Base-by-base conservation (phyloP, 2,888 invertebrate genomes). In the Ectemnius cavifrons region DNA sequence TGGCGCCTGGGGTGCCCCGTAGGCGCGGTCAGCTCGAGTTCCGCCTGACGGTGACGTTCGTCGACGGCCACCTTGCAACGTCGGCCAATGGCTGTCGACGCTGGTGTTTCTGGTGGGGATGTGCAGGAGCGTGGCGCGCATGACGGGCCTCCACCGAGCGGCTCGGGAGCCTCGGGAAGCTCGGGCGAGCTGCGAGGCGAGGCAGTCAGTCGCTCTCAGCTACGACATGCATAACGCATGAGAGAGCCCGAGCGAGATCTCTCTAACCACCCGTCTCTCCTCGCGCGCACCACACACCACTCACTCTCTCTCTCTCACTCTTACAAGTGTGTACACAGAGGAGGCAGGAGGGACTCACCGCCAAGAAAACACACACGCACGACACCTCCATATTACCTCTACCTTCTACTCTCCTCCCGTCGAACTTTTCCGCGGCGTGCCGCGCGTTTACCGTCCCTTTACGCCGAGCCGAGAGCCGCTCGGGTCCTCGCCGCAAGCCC, bases 191-290 rank as follows among this genome's bases (percentile, higher is more conserved):
- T 87, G 86, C 85, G 87, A 88, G 88, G 87, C 90, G 86, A 90
- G 88, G 92, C 91, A 90, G 89, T 89, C 89, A 91, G 92, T 92
- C 92, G 92, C 92, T 92, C 92, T 92, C 92, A 92, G 89, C 89
- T 90, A 90, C 91, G 91, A 92, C 92, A 93, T 93, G 92, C 92
- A 92, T 92, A 92, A 93, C 93, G 93, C 93, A 93, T 93, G 93
- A 93, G 92, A 91, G 91, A 84, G 82, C 82, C 89, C 82, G 88
- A 87, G 86, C 86, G 86, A 89, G 85, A 86, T 86, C 85, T 87
- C 84, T 84, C 83, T 65, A 74, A 80, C 73, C 76, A 65, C 75
- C 49, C 67, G 72, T 78, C 73, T 78, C 72, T 79, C 74, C 72
- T 74, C 78, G 61, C 72, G 57, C 70, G 45, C 77, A 61, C 73